Percentiles rank a stretch among this genome's conserved stretches.
phyloP scores from a whole-genome alignment of 2,797 vertebrate genomes.

The Enoplosus armatus region DNA sequence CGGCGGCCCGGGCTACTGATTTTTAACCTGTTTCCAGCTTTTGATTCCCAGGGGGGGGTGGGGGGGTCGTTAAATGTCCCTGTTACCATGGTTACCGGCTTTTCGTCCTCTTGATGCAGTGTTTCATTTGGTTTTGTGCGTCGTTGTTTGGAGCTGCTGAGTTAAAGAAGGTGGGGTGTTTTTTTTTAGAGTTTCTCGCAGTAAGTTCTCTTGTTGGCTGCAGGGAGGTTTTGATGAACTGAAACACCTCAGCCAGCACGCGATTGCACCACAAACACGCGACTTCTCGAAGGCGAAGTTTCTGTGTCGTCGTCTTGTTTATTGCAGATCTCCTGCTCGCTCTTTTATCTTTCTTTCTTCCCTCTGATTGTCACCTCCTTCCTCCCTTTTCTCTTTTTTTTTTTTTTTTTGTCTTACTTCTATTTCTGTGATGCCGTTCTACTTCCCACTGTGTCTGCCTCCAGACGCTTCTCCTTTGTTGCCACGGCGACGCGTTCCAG shows the following conservation, averaged over 20 bases:
- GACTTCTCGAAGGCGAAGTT: not conserved
- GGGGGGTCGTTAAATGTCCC: slow-evolving; percentile 48
- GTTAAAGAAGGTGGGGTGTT: not conserved
- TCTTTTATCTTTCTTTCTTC: not conserved
- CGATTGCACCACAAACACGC: not conserved
- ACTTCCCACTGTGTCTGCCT: slow-evolving; percentile 60
- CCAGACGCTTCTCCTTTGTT: slow-evolving; percentile 77
- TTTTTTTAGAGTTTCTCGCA: not conserved
- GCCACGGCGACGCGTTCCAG: slow-evolving; percentile 77
- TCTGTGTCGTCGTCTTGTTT: not conserved
- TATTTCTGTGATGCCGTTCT: slow-evolving; percentile 51
- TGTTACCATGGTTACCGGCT: slow-evolving; percentile 67
- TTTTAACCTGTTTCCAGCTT: slow-evolving; percentile 61
- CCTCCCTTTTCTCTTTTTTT: slow-evolving; percentile 20
- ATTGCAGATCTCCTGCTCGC: not conserved
- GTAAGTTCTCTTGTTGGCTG: not conserved
- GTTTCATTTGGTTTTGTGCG: slow-evolving; percentile 8
- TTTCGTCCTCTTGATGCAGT: slow-evolving; percentile 42
- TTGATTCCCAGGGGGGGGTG: slow-evolving; percentile 37
- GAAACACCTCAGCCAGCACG: not conserved
- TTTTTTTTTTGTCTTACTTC: slow-evolving; percentile 42
- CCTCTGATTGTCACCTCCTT: slow-evolving; percentile 16
- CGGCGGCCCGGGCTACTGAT: slow-evolving; percentile 28
- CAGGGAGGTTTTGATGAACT: not conserved
- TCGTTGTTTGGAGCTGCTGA: not conserved